Evolutionary conservation across 2,888 invertebrate species (phyloP).

Genomic region (Smittia sp.): DNA sequence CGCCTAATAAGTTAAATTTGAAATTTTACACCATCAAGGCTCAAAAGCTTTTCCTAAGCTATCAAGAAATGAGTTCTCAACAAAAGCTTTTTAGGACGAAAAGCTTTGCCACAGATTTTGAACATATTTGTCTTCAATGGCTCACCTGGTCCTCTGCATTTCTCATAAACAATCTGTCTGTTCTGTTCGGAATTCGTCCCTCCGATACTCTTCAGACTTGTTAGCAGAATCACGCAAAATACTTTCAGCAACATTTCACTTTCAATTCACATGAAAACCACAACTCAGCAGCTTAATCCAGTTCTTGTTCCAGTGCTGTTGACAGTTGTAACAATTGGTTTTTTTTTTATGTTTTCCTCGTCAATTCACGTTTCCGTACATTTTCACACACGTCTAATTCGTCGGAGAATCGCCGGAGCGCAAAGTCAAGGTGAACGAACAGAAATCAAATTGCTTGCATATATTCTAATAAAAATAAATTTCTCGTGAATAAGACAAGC

Average conservation of each 20-base stretch:
- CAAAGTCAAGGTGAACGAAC: constrained; percentile 40
- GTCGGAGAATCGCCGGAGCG: not conserved
- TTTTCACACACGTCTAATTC: not conserved
- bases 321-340: not conserved
- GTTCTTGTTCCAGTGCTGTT: not conserved
- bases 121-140: not conserved
- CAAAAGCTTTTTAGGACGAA: too few species aligned
- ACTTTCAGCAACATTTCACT: not conserved
- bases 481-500: not conserved
- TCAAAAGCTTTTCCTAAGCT: not conserved
- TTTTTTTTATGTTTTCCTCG: not conserved
- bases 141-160: constrained; percentile 51
- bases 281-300: not conserved
- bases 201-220: not conserved
- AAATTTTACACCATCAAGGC: too few species aligned
- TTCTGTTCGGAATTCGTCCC: constrained; percentile 14
- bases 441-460: constrained; percentile 39
- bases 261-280: not conserved
- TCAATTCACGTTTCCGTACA: not conserved
- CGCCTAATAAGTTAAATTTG: constrained; percentile 43
- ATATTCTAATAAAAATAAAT: constrained; percentile 27
- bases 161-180: constrained; percentile 43
- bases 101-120: too few species aligned
- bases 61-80: not conserved
- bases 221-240: constrained; percentile 12